These are phyloP conservation scores for Entomobrya multifasciata DNA, from an alignment of 2,888 invertebrate species.

Conservation along the genomic window DNA sequence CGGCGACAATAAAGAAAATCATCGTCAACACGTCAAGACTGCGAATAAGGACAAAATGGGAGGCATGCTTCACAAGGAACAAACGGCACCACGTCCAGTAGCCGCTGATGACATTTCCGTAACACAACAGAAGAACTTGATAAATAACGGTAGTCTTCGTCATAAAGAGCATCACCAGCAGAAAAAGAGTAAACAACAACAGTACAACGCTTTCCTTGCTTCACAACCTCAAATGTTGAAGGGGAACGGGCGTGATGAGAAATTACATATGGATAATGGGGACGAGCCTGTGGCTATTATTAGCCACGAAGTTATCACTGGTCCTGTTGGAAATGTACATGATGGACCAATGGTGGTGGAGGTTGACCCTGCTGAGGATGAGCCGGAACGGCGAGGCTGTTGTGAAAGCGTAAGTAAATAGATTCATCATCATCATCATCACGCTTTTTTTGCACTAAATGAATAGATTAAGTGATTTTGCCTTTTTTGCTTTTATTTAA, in stretches of 20 bases:
- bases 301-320: slow-evolving; percentile 60
- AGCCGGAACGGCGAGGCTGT: slow-evolving; percentile 38
- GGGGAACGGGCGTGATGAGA: slow-evolving; percentile 57
- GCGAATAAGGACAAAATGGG: slow-evolving; percentile 48
- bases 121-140: slow-evolving; percentile 59
- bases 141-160: slow-evolving; percentile 64
- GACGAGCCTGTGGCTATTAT: slow-evolving; percentile 41
- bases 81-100: not conserved
- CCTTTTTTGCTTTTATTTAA: not conserved
- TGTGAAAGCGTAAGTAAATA: slow-evolving; percentile 65
- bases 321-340: not conserved
- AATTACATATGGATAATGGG: slow-evolving; percentile 53
- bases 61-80: not conserved
- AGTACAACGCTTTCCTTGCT: slow-evolving; percentile 63
- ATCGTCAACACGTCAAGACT: slow-evolving; percentile 34
- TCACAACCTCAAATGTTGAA: slow-evolving; percentile 43
- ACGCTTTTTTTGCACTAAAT: not conserved
- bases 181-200: slow-evolving; percentile 48
- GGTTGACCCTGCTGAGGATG: slow-evolving; percentile 59
- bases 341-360: slow-evolving; percentile 67
- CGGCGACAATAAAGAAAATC: slow-evolving; percentile 49
- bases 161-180: slow-evolving; percentile 46
- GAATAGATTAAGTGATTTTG: slow-evolving; percentile 15
- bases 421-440: slow-evolving; percentile 1
- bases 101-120: slow-evolving; percentile 47